Percentiles rank a stretch among this genome's conserved stretches.
phyloP scores from a whole-genome alignment of 2,113 vertebrate species.

The Madoqua kirkii region DNA sequence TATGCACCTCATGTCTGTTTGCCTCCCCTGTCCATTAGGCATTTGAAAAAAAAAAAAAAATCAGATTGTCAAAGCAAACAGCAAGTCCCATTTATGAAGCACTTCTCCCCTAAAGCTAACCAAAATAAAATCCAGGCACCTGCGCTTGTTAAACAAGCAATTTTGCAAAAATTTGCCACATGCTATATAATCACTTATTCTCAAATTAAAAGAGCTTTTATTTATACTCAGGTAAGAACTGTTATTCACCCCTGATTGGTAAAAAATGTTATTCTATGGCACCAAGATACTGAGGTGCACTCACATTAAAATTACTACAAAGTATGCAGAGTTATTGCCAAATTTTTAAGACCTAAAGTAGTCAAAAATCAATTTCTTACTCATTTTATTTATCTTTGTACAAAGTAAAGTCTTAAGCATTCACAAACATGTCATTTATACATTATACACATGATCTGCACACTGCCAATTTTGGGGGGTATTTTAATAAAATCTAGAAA shows the following conservation, averaged over 20 bases:
- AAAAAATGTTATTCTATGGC: neutral
- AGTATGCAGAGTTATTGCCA: neutral
- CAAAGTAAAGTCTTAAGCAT: neutral
- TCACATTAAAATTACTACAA: neutral
- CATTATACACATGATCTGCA: neutral
- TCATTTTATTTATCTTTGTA: neutral
- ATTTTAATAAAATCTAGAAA: neutral
- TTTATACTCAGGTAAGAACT: neutral
- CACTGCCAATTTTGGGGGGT: neutral
- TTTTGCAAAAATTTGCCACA: neutral
- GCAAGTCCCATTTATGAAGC: neutral
- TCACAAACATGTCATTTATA: neutral
- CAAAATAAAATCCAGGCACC: neutral
- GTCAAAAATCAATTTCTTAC: neutral
- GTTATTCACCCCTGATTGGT: neutral
- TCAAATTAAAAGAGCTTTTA: constrained; percentile 1
- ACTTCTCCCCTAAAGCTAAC: neutral
- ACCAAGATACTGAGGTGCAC: neutral
- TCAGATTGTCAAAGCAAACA: neutral
- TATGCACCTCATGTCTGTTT: neutral
- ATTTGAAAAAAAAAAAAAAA: neutral
- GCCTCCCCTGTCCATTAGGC: neutral
- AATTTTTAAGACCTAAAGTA: neutral
- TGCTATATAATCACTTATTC: neutral
- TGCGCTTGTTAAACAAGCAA: neutral